These are phyloP conservation scores for Ormyrus pomaceus DNA, from an alignment of 2,888 invertebrate genomes.

Conservation along the genomic window DNA sequence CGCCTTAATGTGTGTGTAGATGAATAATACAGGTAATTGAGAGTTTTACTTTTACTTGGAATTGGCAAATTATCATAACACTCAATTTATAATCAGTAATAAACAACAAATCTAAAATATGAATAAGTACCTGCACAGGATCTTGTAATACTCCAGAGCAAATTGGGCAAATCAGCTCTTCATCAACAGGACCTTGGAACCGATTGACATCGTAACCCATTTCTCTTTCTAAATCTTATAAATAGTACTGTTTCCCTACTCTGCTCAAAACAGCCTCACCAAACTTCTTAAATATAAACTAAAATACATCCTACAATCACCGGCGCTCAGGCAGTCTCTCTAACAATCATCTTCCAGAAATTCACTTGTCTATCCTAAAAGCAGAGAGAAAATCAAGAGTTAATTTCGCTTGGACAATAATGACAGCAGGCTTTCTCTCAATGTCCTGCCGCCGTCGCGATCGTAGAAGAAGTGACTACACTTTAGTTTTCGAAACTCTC, in stretches of 20 bases:
- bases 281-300: background rate
- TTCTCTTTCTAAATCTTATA: slow-evolving; percentile 42
- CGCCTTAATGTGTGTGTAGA: background rate
- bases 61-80: no score
- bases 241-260: slow-evolving; percentile 6
- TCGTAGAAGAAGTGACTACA: no score
- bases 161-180: slow-evolving; percentile 97
- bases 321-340: background rate
- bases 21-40: slow-evolving; percentile 11
- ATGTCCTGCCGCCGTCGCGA: no score
- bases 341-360: slow-evolving; percentile 11
- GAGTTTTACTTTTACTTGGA: no score
- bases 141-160: slow-evolving; percentile 97
- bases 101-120: slow-evolving; percentile 14
- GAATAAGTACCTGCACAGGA: slow-evolving; percentile 88
- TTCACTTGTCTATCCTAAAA: slow-evolving; percentile 8
- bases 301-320: slow-evolving; percentile 21
- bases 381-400: background rate
- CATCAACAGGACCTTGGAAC: slow-evolving; percentile 97
- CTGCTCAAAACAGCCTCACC: background rate
- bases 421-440: no score
- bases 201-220: slow-evolving; percentile 98
- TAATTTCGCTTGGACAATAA: no score
- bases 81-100: background rate
- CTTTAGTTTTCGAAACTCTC: no score